These are phyloP conservation scores for Atopsyche davidsoni DNA, from an alignment of 1,140 invertebrate genomes.

Conservation along the genomic window DNA sequence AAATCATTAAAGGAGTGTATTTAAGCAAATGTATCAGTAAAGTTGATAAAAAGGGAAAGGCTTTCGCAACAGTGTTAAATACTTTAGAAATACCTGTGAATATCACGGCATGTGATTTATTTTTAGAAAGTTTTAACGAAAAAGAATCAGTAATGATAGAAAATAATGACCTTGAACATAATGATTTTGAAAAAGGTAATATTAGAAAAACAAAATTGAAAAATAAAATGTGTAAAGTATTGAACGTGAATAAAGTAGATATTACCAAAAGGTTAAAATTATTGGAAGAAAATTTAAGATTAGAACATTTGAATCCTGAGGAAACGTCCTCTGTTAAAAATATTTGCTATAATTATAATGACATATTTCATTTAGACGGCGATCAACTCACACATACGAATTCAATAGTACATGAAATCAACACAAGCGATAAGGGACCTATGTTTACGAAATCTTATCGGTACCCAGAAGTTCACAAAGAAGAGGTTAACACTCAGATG, in stretches of 20 bases:
- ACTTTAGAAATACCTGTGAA: conserved; percentile 18
- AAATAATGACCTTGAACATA: neutral
- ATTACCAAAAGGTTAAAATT: neutral
- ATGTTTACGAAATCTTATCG: conserved; percentile 34
- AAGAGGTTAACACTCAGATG: conserved; percentile 39
- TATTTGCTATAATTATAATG: conserved; percentile 27
- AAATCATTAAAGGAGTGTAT: conserved; percentile 21
- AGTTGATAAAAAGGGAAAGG: conserved; percentile 6
- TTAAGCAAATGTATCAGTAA: neutral
- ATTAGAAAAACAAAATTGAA: neutral
- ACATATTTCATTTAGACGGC: conserved; percentile 29
- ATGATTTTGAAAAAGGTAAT: neutral
- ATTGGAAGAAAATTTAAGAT: conserved; percentile 3
- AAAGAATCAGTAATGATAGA: conserved; percentile 2
- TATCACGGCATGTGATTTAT: conserved; percentile 3
- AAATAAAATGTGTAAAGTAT: neutral
- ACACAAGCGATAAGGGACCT: conserved; percentile 28
- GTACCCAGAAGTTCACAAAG: conserved; percentile 35
- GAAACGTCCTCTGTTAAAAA: conserved; percentile 17
- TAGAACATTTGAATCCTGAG: conserved; percentile 28
- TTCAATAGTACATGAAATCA: conserved; percentile 31
- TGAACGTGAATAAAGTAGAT: neutral
- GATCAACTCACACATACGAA: conserved; percentile 15
- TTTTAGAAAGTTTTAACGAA: conserved; percentile 7
- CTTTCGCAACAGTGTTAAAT: conserved; percentile 27